Base-by-base conservation (phyloP, 2,888 invertebrate species). In the Phymatocera aterrima region DNA sequence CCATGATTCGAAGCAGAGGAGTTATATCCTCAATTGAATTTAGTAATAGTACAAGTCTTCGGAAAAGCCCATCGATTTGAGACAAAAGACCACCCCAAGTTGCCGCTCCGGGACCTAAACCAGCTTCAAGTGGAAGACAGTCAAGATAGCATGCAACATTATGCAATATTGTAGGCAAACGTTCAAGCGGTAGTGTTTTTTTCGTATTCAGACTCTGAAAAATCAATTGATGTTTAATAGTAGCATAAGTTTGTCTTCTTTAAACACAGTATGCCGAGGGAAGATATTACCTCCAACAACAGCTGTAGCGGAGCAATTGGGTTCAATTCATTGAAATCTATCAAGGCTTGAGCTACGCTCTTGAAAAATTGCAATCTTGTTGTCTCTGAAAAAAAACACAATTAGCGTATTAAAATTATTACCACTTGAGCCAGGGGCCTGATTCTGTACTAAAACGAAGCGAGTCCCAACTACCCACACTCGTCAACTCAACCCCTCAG, bases 271-370 rank as follows among this genome's bases (percentile, higher is more conserved):
- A 10, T 28, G 18, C 37, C 6, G 15, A 83, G 61, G 72, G 28
- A n/a, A 8, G 48, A 77, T 90, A 57, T 65, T 91, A 95, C 95
- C 92, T 98, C 98, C 18, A 98, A 93, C 37, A 99, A 93, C 83
- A 97, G 92, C 88, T 98, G 98, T 80, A 99, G 92, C 12, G 99
- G 98, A 8, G 98, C 97, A 79, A 98, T 96, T 1, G 98, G 98
- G 89, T 97, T 98, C 78, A 99, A 91, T 91, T 99, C 99, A 87
- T 96, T 96, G 92, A 99, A 99, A 91, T 99, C 99, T 28, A 97
- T 94, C 83, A 99, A 92, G 0, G 99, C 97, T 86, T 96, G 95
- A 0, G 98, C 97, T 80, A 99, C 96, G 85, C 98, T 98, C 90
- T 96, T 97, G 92, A 99, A 98, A 89, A 99, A 98, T 89, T 96